Base-by-base conservation (phyloP, 2,888 invertebrate species). In the Drosophila glabriapex region DNA sequence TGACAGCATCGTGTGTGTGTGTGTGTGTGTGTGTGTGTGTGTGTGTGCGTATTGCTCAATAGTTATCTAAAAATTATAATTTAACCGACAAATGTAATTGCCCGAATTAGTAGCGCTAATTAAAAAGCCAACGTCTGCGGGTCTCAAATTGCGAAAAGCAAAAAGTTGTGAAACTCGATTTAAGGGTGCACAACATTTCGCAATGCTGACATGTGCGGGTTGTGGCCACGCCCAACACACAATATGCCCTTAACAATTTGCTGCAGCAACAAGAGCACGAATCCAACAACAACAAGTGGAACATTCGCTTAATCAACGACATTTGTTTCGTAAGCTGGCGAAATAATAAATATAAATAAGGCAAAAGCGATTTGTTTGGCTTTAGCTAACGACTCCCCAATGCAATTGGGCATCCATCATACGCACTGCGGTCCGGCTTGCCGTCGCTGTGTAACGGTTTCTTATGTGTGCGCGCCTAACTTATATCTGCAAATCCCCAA, bases 361-460 rank as follows among this genome's bases (percentile, higher is more conserved):
- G 78, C 81, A 29, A 68, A 73, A 76, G 68, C 81, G 73, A 81
- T 78, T 78, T 78, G 78, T 81, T 78, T 78, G 78, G 78, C 78
- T 78, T 81, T 81, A 73, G 78, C 81, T 78, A 78, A 78, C 78
- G 78, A 77, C 81, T 78, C 78, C 78, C 78, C 77, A 80, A 80
- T 82, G 80, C 69, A 82, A 82, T 76, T 66, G 67, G 56, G 33
- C 65, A 80, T 86, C 78, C 73, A 78, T 83, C 78, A 89, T 84
- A 85, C 81, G 88, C 82, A 68, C 60, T 71, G 85, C 71, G 62
- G 70, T 58, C 78, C 81, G 55, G 75, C 52, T 43, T 31, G 29
- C 28, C 39, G 10, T 16, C 7, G 46, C 25, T 50, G 33, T 28
- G 53, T 60, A 68, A 53, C 55, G 12, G 43, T 65, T 68, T 71